Evolutionary conservation across 2,113 vertebrate genomes (phyloP), one percentile per base, ranked within the genome.

Genomic region (Ceuthmochares aereus): DNA sequence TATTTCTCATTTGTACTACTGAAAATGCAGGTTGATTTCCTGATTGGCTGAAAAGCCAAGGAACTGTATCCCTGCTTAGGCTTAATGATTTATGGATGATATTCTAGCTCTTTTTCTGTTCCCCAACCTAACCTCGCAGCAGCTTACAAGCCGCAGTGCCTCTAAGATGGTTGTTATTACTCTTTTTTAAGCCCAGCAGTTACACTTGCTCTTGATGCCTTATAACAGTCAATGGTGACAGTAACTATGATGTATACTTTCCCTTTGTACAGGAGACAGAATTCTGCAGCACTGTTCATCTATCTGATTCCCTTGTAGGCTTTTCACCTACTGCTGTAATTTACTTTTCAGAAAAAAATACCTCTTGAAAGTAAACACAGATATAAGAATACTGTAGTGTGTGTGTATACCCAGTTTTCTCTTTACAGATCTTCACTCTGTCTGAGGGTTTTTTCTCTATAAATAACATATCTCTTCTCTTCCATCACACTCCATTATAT

Each of bases 191-290:
- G 60, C 79, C 68, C 85, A 96, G 56, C 60, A 95, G 93, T 95
- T 94, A 80, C 85, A 85, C 70, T 95, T 87, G 90, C 58, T 93
- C 84, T 93, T 40, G 5, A 95, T 93, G 89, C 73, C 79, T 96
- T 86, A 47, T 78, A 92, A 87, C 74, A 92, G 88, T 93, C 92
- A 67, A n/a, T 40, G 42, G 64, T 96, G 92, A 94, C 93, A 95
- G 79, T 93, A 95, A 95, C 95, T 95, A 90, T 96, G 93, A 97
- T 97, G 73, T 93, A 96, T 97, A 42, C 47, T 56, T 92, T 88
- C 15, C 47, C 56, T 92, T 90, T 81, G 68, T 90, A 68, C 76
- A 72, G 77, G 36, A 96, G 95, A 95, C 69, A 92, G 92, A 90
- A 87, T 89, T 96, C 88, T 84, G 52, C 79, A 88, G 64, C 30